These are phyloP conservation scores for Alosa sapidissima DNA, from an alignment of 2,797 vertebrate species.

Conservation along the genomic window DNA sequence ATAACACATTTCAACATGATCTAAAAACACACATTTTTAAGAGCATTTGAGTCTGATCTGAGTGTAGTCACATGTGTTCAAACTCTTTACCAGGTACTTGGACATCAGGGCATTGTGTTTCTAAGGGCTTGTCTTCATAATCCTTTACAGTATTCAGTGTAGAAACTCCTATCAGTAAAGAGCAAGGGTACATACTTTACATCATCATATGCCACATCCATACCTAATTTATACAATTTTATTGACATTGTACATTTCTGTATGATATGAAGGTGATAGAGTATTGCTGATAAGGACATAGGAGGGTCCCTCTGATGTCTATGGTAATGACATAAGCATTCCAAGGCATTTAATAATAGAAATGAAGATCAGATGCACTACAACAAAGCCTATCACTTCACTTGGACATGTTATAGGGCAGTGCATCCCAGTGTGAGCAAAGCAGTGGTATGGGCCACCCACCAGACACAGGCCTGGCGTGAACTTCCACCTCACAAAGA, in stretches of 20 bases:
- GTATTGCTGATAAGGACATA: neutral
- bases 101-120: neutral
- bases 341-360: neutral
- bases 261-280: neutral
- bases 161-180: neutral
- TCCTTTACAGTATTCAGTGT: neutral
- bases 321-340: neutral
- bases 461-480: slow-evolving; percentile 2
- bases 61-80: neutral
- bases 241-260: neutral
- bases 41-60: neutral
- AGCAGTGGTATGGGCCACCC: neutral
- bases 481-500: slow-evolving; percentile 48
- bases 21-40: neutral
- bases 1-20: slow-evolving; percentile 33
- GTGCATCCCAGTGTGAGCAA: neutral
- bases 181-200: neutral
- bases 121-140: neutral
- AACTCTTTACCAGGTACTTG: slow-evolving; percentile 14
- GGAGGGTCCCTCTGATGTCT: no score
- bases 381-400: neutral
- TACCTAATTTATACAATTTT: neutral
- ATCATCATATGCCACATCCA: neutral
- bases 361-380: neutral
- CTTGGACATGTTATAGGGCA: neutral